phyloP scores from a whole-genome alignment of 1,140 invertebrate species.

The Drosophila ironensis region DNA sequence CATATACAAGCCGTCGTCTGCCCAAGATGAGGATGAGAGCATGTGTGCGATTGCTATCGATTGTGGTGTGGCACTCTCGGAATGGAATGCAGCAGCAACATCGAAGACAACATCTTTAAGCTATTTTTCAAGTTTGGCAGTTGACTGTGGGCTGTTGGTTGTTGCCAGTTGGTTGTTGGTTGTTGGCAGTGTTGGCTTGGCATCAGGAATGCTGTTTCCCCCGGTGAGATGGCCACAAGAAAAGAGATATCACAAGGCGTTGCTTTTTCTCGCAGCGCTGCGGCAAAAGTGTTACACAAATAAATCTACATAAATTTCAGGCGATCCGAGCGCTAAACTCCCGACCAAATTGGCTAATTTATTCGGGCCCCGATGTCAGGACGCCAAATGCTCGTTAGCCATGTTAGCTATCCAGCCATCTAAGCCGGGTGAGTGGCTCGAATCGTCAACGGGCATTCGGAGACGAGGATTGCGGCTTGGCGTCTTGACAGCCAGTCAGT shows the following conservation, averaged over 20 bases:
- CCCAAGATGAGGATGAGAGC: conserved; percentile 30
- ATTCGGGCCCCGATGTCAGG: conserved; percentile 25
- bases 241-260: conserved; percentile 65
- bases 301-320: conserved; percentile 75
- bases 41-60: too few relatives aligned
- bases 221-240: conserved; percentile 2
- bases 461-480: not conserved
- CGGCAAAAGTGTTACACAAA: conserved; percentile 69
- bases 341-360: conserved; percentile 31
- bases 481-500: conserved; percentile 2
- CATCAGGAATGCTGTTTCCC: conserved; percentile 58
- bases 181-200: conserved; percentile 29
- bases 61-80: conserved; percentile 21
- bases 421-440: conserved; percentile 13
- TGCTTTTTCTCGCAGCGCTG: not conserved
- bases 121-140: conserved; percentile 56
- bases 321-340: conserved; percentile 27
- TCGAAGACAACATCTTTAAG: conserved; percentile 36
- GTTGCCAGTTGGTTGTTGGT: conserved; percentile 13
- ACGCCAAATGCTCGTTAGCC: conserved; percentile 49
- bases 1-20: conserved; percentile 24
- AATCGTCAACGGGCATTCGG: not conserved
- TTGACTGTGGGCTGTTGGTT: conserved; percentile 1
- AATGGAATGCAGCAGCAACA: conserved; percentile 40
- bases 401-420: conserved; percentile 48